Conservation (phyloP, 2,113 vertebrate species). For the Rana temporaria region DNA sequence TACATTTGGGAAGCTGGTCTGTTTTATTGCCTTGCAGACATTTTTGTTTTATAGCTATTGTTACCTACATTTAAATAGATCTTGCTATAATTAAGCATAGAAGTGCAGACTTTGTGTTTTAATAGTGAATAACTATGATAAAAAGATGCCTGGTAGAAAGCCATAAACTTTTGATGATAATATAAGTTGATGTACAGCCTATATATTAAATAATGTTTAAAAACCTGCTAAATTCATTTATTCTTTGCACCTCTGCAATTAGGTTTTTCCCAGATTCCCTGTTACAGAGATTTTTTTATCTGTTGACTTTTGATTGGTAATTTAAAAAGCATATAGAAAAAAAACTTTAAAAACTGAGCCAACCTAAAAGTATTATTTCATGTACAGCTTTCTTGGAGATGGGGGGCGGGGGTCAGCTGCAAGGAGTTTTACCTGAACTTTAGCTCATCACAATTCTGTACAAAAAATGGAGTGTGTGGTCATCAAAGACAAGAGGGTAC, state of each 20-base stretch:
- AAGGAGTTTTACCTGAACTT: too few species aligned
- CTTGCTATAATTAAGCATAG: slow-evolving; percentile 25
- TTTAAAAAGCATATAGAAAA: too few species aligned
- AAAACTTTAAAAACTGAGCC: too few species aligned
- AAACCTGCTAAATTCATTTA: background rate
- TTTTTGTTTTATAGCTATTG: slow-evolving; percentile 39
- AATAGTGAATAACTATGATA: background rate
- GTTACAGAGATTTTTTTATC: too few species aligned
- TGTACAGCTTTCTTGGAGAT: too few species aligned
- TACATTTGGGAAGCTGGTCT: slow-evolving; percentile 12
- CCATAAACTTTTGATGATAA: slow-evolving; percentile 10
- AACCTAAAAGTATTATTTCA: too few species aligned
- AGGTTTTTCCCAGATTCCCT: background rate
- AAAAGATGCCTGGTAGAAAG: slow-evolving; percentile 2
- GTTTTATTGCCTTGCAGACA: slow-evolving; percentile 14
- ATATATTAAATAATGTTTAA: background rate
- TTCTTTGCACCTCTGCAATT: background rate
- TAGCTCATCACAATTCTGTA: too few species aligned
- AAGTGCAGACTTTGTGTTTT: slow-evolving; percentile 2
- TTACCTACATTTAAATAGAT: slow-evolving; percentile 8
- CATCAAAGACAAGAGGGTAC: too few species aligned
- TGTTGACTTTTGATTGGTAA: too few species aligned
- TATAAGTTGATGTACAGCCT: background rate
- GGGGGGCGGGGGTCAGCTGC: too few species aligned
- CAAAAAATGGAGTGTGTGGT: too few species aligned